Evolutionary conservation across 2,113 vertebrate genomes (phyloP), one percentile per base, ranked within the genome.

Genomic region (Holacanthus passer): DNA sequence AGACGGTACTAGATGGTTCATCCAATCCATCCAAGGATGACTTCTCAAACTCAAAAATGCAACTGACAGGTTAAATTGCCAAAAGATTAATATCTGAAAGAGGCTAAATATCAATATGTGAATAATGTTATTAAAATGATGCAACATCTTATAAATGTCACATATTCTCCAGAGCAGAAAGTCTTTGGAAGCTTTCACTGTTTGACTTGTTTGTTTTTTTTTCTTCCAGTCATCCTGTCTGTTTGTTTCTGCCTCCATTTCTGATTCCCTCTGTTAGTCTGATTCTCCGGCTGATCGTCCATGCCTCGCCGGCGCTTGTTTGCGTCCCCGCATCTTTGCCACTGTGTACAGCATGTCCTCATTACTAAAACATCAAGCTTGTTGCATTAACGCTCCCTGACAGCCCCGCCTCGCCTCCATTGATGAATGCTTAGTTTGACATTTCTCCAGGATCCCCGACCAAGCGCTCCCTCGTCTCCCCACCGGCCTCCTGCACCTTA

Each of bases 351-450:
- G 73, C 73, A 45, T 66, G 77, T 85, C 74, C 86, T 88, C 83
- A 87, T 94, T 89, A 93, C 87, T 90, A 85, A 94, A 91, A 90
- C 91, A 91, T 91, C 81, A 86, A 74, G 63, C 10, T 31, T 5
- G 55, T 65, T 81, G 88, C 78, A 88, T 88, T 94, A 85, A 93
- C 85, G 73, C 83, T 65, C 78, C 56, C 55, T 77, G 90, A 92
- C 89, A 88, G 82, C 53, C 43, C 31, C 55, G 72, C 86, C 73
- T 76, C 60, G 76, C 67, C 81, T 73, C 87, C 76, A 81, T 70
- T 94, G 92, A 94, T 90, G 90, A 88, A 75, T 88, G 88, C 82
- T 92, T 84, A 85, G 85, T 70, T 82, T 89, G 93, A 91, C 87
- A 87, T 86, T 87, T 90, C 86, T 87, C 66, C 76, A 68, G 58